phyloP scores from a whole-genome alignment of 2,113 vertebrate species.

The Odocoileus hemionus region DNA sequence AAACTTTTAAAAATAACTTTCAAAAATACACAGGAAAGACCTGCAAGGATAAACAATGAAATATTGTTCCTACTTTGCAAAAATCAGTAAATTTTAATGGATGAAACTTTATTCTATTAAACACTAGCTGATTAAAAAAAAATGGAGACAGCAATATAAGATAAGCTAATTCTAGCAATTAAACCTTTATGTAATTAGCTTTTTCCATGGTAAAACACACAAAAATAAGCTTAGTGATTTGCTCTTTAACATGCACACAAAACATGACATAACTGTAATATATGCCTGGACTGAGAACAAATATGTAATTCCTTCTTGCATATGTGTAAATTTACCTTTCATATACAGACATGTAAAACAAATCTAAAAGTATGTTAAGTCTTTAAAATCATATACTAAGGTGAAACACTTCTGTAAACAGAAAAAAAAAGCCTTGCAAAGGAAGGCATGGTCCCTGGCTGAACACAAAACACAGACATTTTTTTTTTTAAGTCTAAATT shows the following conservation, averaged over 20 bases:
- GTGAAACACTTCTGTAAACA: background rate
- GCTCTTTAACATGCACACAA: background rate
- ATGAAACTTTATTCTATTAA: background rate
- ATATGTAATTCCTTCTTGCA: background rate
- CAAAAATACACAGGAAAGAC: background rate
- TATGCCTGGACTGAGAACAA: background rate
- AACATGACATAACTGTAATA: constrained; percentile 1
- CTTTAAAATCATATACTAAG: constrained; percentile 43
- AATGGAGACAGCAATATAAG: background rate
- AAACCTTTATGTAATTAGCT: background rate
- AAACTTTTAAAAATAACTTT: constrained; percentile 20
- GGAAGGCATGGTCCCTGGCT: background rate
- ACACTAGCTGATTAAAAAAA: background rate
- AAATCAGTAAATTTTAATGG: background rate
- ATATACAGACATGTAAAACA: constrained; percentile 40
- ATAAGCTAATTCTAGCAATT: constrained; percentile 18
- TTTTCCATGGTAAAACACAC: background rate
- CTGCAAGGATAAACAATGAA: background rate
- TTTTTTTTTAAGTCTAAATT: background rate
- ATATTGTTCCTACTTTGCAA: background rate
- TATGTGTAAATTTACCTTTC: background rate
- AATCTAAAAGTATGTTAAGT: constrained; percentile 42
- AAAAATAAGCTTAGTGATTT: background rate
- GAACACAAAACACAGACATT: background rate
- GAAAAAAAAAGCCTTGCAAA: background rate